Evolutionary conservation across 2,888 invertebrate species (phyloP).

Genomic region (Tridacna crocea): DNA sequence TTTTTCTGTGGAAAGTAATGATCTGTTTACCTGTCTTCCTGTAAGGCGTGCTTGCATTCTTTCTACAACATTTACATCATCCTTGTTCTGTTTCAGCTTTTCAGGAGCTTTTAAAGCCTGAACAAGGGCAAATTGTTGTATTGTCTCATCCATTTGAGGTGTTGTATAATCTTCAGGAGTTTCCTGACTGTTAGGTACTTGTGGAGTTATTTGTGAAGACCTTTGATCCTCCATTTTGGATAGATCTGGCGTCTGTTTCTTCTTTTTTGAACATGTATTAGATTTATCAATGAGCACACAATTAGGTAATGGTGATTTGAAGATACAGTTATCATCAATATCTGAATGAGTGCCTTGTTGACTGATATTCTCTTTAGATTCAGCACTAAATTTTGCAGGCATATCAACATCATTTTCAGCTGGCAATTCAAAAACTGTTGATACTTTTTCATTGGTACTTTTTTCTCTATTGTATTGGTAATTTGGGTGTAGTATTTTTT

Average conservation of each 20-base stretch:
- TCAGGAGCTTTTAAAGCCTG: slow-evolving; percentile 60
- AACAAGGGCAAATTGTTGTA: slow-evolving; percentile 45
- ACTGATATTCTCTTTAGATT: no score
- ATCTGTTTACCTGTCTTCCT: slow-evolving; percentile 45
- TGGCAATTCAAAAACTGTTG: not conserved
- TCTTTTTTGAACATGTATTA: not conserved
- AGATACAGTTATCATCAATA: not conserved
- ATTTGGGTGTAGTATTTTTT: no score
- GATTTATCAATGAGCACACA: not conserved
- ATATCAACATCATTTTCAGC: not conserved
- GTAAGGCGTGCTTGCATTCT: slow-evolving; percentile 28
- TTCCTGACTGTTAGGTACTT: not conserved
- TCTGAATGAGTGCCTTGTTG: not conserved
- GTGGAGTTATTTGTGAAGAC: slow-evolving; percentile 12
- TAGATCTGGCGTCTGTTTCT: slow-evolving; percentile 14
- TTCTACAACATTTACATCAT: slow-evolving; percentile 16
- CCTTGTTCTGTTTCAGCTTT: slow-evolving; percentile 41
- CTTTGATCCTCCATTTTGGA: slow-evolving; percentile 5
- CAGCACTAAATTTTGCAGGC: not conserved
- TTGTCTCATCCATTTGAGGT: slow-evolving; percentile 64
- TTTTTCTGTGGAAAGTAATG: slow-evolving; percentile 25
- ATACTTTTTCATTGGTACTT: not conserved
- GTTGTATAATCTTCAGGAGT: slow-evolving; percentile 48
- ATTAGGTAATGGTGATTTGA: slow-evolving; percentile 37
- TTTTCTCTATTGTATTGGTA: not conserved